phyloP scores from a whole-genome alignment of 2,888 invertebrate genomes.

The Bellardia pandia region DNA sequence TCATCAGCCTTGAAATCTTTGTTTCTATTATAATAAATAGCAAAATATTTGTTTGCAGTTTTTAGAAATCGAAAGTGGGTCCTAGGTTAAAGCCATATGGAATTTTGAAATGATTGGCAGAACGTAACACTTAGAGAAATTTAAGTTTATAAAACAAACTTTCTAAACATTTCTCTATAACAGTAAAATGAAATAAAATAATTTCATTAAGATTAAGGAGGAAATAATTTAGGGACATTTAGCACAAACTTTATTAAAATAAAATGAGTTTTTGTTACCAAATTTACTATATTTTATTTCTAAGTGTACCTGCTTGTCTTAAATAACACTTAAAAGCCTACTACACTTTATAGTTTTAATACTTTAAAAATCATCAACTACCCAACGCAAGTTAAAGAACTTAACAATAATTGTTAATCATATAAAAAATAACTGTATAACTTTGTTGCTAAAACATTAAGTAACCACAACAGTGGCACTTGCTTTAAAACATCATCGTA shows the following conservation, averaged over 20 bases:
- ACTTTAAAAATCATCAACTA: background rate
- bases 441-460: background rate
- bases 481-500: background rate
- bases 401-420: background rate
- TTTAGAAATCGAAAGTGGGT: background rate
- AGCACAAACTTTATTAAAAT: no score
- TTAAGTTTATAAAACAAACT: no score
- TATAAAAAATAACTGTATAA: background rate
- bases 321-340: background rate
- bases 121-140: no score
- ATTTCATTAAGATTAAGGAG: no score
- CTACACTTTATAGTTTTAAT: background rate
- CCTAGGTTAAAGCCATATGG: no score
- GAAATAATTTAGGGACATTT: no score
- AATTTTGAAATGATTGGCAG: no score
- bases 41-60: background rate
- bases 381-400: background rate
- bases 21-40: background rate
- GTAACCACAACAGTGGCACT: background rate
- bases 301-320: background rate
- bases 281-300: background rate
- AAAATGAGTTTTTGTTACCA: no score
- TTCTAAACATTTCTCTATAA: no score
- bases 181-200: no score
- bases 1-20: conserved; percentile 6